Evolutionary conservation across 2,888 invertebrate genomes (phyloP).

Genomic region (Dorcus parallelipipedus): DNA sequence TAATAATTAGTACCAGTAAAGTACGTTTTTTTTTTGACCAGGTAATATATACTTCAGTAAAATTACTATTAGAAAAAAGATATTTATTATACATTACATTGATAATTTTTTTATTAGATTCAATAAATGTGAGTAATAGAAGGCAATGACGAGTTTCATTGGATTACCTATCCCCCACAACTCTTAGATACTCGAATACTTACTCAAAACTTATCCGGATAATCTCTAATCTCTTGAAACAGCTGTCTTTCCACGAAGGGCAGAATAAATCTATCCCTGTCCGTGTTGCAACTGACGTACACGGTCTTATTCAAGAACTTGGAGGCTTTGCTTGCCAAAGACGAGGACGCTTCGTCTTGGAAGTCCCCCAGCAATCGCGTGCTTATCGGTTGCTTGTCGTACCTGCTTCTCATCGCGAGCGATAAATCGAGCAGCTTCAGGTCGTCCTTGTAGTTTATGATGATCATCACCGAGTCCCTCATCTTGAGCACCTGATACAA

Average conservation of each 20-base stretch:
- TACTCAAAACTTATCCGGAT: slow-evolving; percentile 41
- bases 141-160: not conserved
- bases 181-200: too few relatives aligned
- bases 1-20: slow-evolving; percentile 22
- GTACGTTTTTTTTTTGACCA: slow-evolving; percentile 13
- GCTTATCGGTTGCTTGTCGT: slow-evolving; percentile 36
- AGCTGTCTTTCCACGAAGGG: slow-evolving; percentile 46
- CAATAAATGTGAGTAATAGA: slow-evolving; percentile 27
- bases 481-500: slow-evolving; percentile 49
- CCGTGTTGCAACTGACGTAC: slow-evolving; percentile 52
- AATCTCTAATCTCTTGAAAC: slow-evolving; percentile 45
- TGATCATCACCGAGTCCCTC: slow-evolving; percentile 47
- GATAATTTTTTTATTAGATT: slow-evolving; percentile 29
- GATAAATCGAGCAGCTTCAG: slow-evolving; percentile 45
- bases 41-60: slow-evolving; percentile 21
- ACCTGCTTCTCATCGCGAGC: slow-evolving; percentile 40
- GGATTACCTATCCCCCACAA: too few relatives aligned
- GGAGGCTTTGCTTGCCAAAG: slow-evolving; percentile 42
- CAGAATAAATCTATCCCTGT: slow-evolving; percentile 38
- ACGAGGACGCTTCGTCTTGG: slow-evolving; percentile 41
- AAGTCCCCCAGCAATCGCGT: slow-evolving; percentile 46
- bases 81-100: slow-evolving; percentile 30
- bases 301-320: slow-evolving; percentile 49
- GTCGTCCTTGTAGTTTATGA: slow-evolving; percentile 46
- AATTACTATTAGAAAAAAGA: slow-evolving; percentile 20